Evolutionary conservation across 2,888 invertebrate species (phyloP).

Genomic region (Acanthopleura granulata): DNA sequence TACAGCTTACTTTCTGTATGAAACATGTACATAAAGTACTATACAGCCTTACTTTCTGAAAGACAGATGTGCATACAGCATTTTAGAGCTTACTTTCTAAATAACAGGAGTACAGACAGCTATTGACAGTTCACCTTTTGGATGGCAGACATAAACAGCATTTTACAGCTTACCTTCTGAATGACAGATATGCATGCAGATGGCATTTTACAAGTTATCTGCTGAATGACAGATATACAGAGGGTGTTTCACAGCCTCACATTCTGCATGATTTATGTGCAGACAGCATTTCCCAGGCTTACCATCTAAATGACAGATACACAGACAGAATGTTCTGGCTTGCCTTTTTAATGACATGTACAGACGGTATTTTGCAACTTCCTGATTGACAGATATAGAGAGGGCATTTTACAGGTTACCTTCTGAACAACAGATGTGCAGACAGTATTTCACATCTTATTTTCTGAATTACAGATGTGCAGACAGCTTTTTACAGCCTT

Average conservation of each 20-base stretch:
- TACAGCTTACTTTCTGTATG: slow-evolving; percentile 52
- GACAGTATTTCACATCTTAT: slow-evolving; percentile 44
- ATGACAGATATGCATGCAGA: slow-evolving; percentile 52
- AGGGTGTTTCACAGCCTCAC: slow-evolving; percentile 51
- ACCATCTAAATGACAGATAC: slow-evolving; percentile 50
- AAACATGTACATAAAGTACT: no score
- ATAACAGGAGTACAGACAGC: slow-evolving; percentile 50
- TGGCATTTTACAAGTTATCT: slow-evolving; percentile 49
- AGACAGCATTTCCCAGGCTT: slow-evolving; percentile 47
- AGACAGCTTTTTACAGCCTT: slow-evolving; percentile 1
- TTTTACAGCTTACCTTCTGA: slow-evolving; percentile 49
- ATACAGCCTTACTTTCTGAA: slow-evolving; percentile 50
- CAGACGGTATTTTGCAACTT: no score
- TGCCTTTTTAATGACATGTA: no score
- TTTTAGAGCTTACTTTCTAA: slow-evolving; percentile 53
- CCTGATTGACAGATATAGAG: no score
- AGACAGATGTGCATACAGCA: slow-evolving; percentile 48
- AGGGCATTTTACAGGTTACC: slow-evolving; percentile 52
- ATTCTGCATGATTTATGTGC: slow-evolving; percentile 52
- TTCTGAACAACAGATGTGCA: slow-evolving; percentile 52
- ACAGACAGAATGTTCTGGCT: no score
- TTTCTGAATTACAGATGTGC: slow-evolving; percentile 51
- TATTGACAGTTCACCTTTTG: slow-evolving; percentile 53
- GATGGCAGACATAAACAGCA: slow-evolving; percentile 47
- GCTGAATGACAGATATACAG: slow-evolving; percentile 49